Base-by-base conservation (phyloP, 2,888 invertebrate species). In the Melanotus villosus region DNA sequence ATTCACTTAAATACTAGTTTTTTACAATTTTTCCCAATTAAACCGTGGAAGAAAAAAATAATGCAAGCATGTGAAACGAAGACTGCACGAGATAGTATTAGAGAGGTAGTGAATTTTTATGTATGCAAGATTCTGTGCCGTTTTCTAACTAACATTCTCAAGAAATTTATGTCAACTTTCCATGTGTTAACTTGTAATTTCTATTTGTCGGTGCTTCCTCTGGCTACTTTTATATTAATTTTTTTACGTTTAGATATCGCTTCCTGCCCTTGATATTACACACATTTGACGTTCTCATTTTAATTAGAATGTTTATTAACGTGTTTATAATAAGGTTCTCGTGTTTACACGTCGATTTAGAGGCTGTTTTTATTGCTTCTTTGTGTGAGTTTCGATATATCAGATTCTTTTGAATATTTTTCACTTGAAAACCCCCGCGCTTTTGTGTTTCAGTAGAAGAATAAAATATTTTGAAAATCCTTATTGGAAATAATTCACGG, bases 101-200 rank as follows among this genome's bases (percentile, higher is more conserved):
- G 50, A 65, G 26, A 65, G 65, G 56, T 38, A 59, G 58, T 58
- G 57, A 58, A 57, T 57, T 66, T 65, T 57, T 66, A 59, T 59
- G 14, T 66, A 66, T 32, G 43, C 57, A 57, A 65, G 43, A 58
- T 59, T 60, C 66, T 66, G 50, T 59, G 65, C 50, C 59, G 66
- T 60, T 66, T 60, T 59, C 59, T 54, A 65, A 47, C 10, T 41
- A 38, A 52, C 58, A 52, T 66, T 66, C 66, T 54, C 60, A 54
- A 59, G 66, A 68, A 57, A 70, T 70, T 70, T 62, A 63, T 66
- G 70, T 66, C 70, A 66, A 70, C 70, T 70, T 70, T 70, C 70
- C 65, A 57, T 43, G 62, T 66, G 62, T 69, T 58, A 32, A 60
- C 56, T 32, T 60, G 45, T 57, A 65, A 59, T 70, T 70, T 70